Evolutionary conservation across 2,888 invertebrate species (phyloP).

Genomic region (Apocheima hispidaria): DNA sequence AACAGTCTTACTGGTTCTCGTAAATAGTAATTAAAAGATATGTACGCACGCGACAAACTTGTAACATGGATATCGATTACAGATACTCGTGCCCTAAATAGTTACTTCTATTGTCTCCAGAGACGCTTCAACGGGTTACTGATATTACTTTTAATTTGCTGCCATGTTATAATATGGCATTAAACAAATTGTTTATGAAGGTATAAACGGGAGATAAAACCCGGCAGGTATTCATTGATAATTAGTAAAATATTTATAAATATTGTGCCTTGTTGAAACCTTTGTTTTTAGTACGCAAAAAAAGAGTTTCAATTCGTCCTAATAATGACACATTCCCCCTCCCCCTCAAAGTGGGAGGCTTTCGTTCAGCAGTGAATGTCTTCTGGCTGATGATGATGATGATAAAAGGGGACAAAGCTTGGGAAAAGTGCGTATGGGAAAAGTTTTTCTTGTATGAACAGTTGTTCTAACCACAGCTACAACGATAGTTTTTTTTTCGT

Average conservation of each 20-base stretch:
- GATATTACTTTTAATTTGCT: slow-evolving; percentile 1
- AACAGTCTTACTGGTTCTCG: neutral
- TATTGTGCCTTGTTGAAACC: too few relatives aligned
- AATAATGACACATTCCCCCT: too few relatives aligned
- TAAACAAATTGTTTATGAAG: neutral
- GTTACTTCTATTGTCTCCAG: slow-evolving; percentile 3
- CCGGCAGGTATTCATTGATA: too few relatives aligned
- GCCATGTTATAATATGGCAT: neutral
- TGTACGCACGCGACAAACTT: neutral
- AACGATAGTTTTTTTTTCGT: too few relatives aligned
- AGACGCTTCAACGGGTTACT: neutral
- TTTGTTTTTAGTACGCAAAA: too few relatives aligned
- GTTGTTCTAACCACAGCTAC: too few relatives aligned
- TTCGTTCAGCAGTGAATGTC: too few relatives aligned
- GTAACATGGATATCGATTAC: slow-evolving; percentile 1
- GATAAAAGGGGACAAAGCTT: too few relatives aligned
- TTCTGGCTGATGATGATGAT: too few relatives aligned
- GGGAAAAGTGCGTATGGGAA: neutral
- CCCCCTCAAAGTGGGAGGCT: too few relatives aligned
- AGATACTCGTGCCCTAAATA: neutral
- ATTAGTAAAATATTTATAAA: too few relatives aligned
- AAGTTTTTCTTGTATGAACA: neutral
- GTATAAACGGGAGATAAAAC: neutral
- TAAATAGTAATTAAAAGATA: neutral
- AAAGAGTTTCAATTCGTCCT: too few relatives aligned